These are phyloP conservation scores for Paracentrotus lividus DNA, from an alignment of 53 echinoderm and acorn worm species.

Conservation along the genomic window DNA sequence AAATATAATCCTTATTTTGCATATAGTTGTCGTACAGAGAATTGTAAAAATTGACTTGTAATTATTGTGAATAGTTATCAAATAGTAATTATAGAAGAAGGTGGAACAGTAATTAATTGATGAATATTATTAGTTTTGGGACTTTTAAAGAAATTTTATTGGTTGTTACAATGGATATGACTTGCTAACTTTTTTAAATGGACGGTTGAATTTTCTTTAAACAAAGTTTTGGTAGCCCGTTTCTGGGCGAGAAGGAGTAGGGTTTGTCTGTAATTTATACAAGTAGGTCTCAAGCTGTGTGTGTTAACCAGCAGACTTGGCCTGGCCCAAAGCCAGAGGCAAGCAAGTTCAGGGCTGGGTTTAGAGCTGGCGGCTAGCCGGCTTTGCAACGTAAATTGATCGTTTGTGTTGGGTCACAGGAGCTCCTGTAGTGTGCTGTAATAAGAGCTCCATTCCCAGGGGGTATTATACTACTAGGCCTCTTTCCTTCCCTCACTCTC, in stretches of 20 bases:
- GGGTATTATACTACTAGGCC: slow-evolving; percentile 60
- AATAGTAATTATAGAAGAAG: slow-evolving; percentile 15
- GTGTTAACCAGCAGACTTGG: slow-evolving; percentile 31
- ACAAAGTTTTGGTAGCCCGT: slow-evolving; percentile 3
- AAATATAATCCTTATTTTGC: background rate
- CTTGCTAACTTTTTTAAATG: background rate
- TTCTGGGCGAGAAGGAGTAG: background rate
- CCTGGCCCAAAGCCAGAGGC: slow-evolving; percentile 57
- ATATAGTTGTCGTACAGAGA: background rate
- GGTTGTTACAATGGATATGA: background rate
- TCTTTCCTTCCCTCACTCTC: slow-evolving; percentile 11
- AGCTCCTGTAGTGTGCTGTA: slow-evolving; percentile 61
- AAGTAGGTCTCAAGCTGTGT: slow-evolving; percentile 49
- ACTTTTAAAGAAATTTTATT: background rate
- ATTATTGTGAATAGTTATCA: slow-evolving; percentile 41
- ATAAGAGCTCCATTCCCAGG: slow-evolving; percentile 60
- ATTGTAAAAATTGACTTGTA: slow-evolving; percentile 41
- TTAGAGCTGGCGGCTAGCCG: slow-evolving; percentile 45
- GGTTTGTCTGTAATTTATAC: background rate
- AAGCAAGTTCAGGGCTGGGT: slow-evolving; percentile 70
- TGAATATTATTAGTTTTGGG: background rate
- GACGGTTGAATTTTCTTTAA: background rate
- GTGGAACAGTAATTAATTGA: background rate
- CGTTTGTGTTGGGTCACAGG: slow-evolving; percentile 45
- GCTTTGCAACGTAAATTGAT: slow-evolving; percentile 34